These are phyloP conservation scores for Cosmopolites sordidus DNA, from an alignment of 2,888 invertebrate genomes.

Conservation along the genomic window DNA sequence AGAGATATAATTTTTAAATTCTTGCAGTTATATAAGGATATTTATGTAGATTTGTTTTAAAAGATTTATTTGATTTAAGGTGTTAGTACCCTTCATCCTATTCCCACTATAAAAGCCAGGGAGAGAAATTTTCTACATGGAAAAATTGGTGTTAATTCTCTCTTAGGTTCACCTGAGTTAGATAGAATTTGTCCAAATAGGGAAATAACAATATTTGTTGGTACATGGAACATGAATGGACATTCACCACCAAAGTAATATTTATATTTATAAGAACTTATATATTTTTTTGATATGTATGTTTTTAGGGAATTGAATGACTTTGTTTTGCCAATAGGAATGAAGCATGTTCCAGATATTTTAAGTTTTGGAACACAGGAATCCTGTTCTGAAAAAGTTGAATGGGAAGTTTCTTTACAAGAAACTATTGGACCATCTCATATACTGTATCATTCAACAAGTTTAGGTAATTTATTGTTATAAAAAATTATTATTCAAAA, in stretches of 20 bases:
- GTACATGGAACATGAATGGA: conserved; percentile 97
- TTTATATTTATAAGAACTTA: background rate
- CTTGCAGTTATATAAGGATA: background rate
- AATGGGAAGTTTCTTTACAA: conserved; percentile 88
- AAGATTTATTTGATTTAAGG: conserved; percentile 19
- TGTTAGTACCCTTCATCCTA: conserved; percentile 54
- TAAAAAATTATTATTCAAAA: too few relatives aligned
- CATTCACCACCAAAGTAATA: conserved; percentile 74
- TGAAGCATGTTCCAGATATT: conserved; percentile 85
- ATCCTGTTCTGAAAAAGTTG: conserved; percentile 78
- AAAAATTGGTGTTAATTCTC: conserved; percentile 71
- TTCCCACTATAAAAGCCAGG: conserved; percentile 76
- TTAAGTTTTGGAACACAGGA: conserved; percentile 93
- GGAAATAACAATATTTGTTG: conserved; percentile 83
- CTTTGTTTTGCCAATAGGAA: conserved; percentile 79
- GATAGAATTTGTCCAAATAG: conserved; percentile 81
- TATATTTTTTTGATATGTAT: background rate
- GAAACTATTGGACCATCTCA: conserved; percentile 92
- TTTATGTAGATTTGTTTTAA: conserved; percentile 59
- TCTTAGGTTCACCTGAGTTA: conserved; percentile 80
- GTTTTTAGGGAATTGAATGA: conserved; percentile 74
- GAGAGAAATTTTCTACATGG: conserved; percentile 80
- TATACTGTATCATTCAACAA: conserved; percentile 80
- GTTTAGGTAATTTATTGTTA: conserved; percentile 57
- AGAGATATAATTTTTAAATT: too few relatives aligned